These are phyloP conservation scores for Synanthedon tipuliformis DNA, from an alignment of 2,888 invertebrate species.

Conservation along the genomic window DNA sequence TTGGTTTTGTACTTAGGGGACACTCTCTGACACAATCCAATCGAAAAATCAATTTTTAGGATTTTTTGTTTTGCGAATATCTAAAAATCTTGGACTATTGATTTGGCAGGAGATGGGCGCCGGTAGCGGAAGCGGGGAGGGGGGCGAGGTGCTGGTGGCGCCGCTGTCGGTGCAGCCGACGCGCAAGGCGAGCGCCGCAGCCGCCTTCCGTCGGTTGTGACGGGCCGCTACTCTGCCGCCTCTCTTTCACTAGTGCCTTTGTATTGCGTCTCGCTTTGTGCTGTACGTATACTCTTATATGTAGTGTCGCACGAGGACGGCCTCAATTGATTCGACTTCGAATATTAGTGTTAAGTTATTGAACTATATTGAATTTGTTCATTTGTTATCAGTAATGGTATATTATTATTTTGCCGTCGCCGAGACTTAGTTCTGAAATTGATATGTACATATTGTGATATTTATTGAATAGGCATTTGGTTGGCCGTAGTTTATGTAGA, in stretches of 20 bases:
- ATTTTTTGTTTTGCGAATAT: too few relatives aligned
- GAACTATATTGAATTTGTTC: constrained; percentile 11
- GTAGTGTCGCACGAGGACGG: constrained; percentile 20
- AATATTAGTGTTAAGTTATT: constrained; percentile 17
- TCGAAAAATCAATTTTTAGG: too few relatives aligned
- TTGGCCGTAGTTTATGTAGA: constrained; percentile 3
- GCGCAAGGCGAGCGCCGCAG: constrained; percentile 79
- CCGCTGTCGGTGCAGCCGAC: constrained; percentile 88
- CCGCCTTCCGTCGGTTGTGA: constrained; percentile 79
- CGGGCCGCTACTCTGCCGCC: constrained; percentile 28
- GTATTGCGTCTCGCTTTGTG: constrained; percentile 12
- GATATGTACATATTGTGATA: constrained; percentile 69
- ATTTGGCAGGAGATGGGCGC: constrained; percentile 81
- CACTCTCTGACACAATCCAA: too few relatives aligned
- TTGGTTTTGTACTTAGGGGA: too few relatives aligned
- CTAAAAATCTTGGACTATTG: too few relatives aligned
- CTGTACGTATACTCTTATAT: background rate
- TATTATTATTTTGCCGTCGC: constrained; percentile 2
- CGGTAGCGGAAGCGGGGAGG: constrained; percentile 61
- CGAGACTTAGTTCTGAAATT: constrained; percentile 41
- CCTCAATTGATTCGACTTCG: constrained; percentile 23
- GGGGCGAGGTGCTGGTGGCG: constrained; percentile 75
- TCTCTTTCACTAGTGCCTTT: constrained; percentile 30
- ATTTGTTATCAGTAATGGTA: constrained; percentile 7
- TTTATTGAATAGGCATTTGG: constrained; percentile 53